Conservation (phyloP, 2,797 vertebrate species). For the Pipistrellus kuhlii region DNA sequence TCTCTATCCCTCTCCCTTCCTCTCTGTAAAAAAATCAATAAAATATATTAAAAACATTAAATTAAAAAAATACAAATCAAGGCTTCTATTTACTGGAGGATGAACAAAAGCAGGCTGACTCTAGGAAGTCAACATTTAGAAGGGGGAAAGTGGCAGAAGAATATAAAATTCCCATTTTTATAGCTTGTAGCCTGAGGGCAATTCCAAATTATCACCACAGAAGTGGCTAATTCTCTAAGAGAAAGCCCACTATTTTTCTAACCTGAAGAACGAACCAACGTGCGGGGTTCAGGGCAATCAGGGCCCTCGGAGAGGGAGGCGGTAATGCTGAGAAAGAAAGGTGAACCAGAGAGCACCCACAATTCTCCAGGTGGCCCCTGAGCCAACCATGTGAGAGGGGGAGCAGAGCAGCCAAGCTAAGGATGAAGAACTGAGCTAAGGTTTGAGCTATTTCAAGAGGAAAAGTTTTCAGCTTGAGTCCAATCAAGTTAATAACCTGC, state of each 20-base stretch:
- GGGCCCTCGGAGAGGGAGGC: not conserved
- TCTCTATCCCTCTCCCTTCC: too few relatives aligned
- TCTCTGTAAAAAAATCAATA: too few relatives aligned
- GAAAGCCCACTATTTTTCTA: not conserved
- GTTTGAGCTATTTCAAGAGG: not conserved
- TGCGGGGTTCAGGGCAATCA: not conserved
- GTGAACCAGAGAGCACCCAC: too few relatives aligned
- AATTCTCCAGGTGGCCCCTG: not conserved
- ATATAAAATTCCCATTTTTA: not conserved
- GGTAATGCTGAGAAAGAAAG: not conserved
- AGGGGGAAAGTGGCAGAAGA: not conserved
- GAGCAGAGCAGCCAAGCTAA: not conserved
- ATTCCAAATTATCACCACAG: not conserved
- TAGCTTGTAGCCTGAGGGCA: not conserved
- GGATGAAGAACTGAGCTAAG: not conserved
- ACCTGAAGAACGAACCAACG: not conserved
- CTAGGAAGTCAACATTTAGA: not conserved
- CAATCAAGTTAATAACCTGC: conserved; percentile 28
- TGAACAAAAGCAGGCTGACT: not conserved
- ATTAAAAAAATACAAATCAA: not conserved
- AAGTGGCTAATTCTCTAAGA: not conserved
- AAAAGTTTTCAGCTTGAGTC: not conserved
- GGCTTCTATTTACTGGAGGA: not conserved
- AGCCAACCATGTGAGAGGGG: not conserved
- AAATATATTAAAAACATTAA: too few relatives aligned